Evolutionary conservation across 1,140 invertebrate genomes (phyloP), one percentile per base, ranked within the genome.

Genomic region (Xylocopa sonorina): DNA sequence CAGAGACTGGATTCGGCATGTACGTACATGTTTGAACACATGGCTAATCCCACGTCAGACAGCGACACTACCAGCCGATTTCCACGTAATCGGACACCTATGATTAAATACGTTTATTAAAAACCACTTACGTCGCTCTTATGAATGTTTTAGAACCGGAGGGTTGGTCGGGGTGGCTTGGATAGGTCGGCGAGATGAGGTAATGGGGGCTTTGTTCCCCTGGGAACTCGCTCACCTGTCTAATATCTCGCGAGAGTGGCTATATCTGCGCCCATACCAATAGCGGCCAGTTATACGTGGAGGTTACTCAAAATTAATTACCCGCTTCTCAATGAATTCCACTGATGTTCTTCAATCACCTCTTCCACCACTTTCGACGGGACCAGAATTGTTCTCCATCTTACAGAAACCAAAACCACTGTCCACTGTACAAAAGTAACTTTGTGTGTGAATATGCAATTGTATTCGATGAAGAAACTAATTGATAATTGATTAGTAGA

Each of bases 91-190:
- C 66, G 71, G 85, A 91, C 79, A 89, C 84, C 81, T 69, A 84
- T 91, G 90, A 90, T 91, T 90, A 90, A 91, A 90, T 90, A 91
- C 86, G 83, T 90, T 90, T 89, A 92, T 90, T 90, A 89, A 90
- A 91, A 91, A 89, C 90, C 88, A 91, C 89, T 91, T 89, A 90
- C 83, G 74, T 50, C 62, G 81, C 82, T 89, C 88, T 87, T 90
- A 89, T 90, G 88, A 90, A 89, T 90, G 86, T 90, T 89, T 88
- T 87, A 90, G 84, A 78, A 82, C 73, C 32, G 74, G 84, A 85
- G 83, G 84, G 87, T 83, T 78, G 66, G 69, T 62, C 78, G 78
- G 71, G 78, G 66, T 76, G 81, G 46, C 51, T 69, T 57, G 85
- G 83, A 86, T 78, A 78, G 83, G 82, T 79, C 85, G 85, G 88